Percentiles rank a stretch among this genome's conserved stretches.
Conservation (phyloP, 2,888 invertebrate species). For the Neoitamus cyanurus region DNA sequence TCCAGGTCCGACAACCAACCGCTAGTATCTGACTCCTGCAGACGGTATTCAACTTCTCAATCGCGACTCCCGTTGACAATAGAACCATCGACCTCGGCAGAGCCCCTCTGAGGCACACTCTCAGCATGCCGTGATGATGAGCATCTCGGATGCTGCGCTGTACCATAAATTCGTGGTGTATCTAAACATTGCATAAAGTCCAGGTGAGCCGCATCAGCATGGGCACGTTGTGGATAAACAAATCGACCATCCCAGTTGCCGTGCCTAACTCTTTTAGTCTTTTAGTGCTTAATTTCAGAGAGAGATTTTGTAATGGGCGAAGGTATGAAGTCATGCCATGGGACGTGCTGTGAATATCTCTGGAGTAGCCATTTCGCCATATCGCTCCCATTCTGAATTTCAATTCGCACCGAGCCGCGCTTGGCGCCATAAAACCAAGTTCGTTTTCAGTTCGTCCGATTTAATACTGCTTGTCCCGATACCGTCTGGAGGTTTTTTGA, state of each 20-base stretch:
- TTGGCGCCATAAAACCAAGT: background rate
- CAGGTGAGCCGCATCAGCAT: background rate
- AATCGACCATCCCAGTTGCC: background rate
- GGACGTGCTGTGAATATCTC: background rate
- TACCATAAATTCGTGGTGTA: background rate
- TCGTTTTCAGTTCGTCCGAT: background rate
- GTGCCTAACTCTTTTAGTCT: background rate
- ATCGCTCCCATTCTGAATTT: background rate
- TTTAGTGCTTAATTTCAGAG: background rate
- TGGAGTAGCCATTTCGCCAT: background rate
- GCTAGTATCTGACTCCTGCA: slow-evolving; percentile 19
- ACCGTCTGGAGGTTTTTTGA: background rate
- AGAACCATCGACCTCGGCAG: background rate
- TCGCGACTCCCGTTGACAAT: background rate
- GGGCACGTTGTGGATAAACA: background rate
- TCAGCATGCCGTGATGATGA: background rate
- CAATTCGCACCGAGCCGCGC: background rate
- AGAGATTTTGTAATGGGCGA: background rate
- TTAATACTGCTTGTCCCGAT: background rate
- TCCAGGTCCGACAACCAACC: slow-evolving; percentile 12
- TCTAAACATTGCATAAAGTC: background rate
- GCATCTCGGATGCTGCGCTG: slow-evolving; percentile 33
- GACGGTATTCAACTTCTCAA: background rate
- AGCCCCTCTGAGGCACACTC: background rate
- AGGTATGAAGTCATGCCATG: background rate